These are phyloP conservation scores for Cheilosia impressa DNA, from an alignment of 2,888 invertebrate genomes.

Conservation along the genomic window DNA sequence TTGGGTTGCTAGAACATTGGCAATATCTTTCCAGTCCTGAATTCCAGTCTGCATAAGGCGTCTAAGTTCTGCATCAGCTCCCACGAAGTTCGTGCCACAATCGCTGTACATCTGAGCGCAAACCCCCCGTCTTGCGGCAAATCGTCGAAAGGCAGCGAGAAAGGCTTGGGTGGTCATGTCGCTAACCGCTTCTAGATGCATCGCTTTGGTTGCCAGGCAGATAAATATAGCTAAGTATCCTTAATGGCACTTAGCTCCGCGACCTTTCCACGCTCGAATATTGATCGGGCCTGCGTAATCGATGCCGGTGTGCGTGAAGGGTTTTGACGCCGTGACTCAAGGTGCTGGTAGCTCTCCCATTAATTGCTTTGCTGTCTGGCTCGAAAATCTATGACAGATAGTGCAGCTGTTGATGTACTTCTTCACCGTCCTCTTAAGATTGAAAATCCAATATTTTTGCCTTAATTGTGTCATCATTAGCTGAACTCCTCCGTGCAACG, in stretches of 20 bases:
- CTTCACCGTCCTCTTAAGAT: not conserved
- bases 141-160: constrained; percentile 76
- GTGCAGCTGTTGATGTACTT: constrained; percentile 33
- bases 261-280: constrained; percentile 41
- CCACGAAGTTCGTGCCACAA: constrained; percentile 78
- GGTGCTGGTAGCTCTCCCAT: constrained; percentile 76
- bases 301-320: constrained; percentile 45
- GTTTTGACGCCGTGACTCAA: constrained; percentile 16
- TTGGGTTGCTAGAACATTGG: not conserved
- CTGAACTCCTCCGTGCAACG: not conserved
- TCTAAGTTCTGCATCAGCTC: constrained; percentile 72
- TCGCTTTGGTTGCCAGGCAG: constrained; percentile 75
- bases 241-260: constrained; percentile 72
- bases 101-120: constrained; percentile 77
- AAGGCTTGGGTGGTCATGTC: constrained; percentile 76
- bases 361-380: constrained; percentile 45
- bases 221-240: constrained; percentile 77
- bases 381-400: constrained; percentile 41
- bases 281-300: constrained; percentile 76
- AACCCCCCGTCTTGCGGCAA: constrained; percentile 76
- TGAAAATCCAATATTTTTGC: not conserved
- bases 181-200: constrained; percentile 63
- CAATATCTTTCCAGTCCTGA: constrained; percentile 11
- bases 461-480: constrained; percentile 1
- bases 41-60: constrained; percentile 1